Evolutionary conservation across 92 coral and sea anemone species (phyloP).

Genomic region (Diadumene lineata): DNA sequence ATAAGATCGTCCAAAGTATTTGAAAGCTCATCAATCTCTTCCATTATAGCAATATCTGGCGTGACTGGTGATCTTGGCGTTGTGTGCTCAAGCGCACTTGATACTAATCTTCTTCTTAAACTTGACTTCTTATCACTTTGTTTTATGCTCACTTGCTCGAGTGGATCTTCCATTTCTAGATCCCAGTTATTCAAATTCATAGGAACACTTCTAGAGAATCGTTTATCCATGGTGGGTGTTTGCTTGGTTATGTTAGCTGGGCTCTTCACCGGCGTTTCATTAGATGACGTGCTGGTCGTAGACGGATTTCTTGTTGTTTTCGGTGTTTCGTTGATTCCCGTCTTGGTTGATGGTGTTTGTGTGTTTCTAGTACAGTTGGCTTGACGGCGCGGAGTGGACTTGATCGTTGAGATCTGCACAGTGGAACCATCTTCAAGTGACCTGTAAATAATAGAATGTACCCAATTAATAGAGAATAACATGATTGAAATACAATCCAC

Average conservation of each 20-base stretch:
- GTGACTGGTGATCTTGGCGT: slow-evolving; percentile 7
- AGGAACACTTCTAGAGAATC: slow-evolving; percentile 30
- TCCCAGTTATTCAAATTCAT: slow-evolving; percentile 36
- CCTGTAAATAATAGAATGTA: neutral
- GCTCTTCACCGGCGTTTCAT: neutral
- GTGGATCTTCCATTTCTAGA: slow-evolving; percentile 63
- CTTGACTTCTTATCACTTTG: neutral
- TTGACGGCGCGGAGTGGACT: slow-evolving; percentile 33
- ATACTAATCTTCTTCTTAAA: neutral
- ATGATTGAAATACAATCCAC: no score
- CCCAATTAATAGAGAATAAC: neutral
- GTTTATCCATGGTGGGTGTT: slow-evolving; percentile 12
- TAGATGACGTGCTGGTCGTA: neutral
- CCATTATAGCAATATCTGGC: slow-evolving; percentile 41
- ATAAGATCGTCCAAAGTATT: slow-evolving; percentile 64
- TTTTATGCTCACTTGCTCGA: slow-evolving; percentile 10
- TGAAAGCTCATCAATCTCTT: slow-evolving; percentile 71
- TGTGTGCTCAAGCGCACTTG: slow-evolving; percentile 20
- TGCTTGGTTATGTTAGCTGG: no score
- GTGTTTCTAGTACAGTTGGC: neutral
- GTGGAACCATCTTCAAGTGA: slow-evolving; percentile 16
- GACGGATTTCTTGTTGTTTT: slow-evolving; percentile 4
- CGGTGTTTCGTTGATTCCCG: neutral
- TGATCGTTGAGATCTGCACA: slow-evolving; percentile 35
- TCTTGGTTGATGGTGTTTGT: neutral